Conservation (phyloP, 2,888 invertebrate species). For the Drosophila mayaguana region DNA sequence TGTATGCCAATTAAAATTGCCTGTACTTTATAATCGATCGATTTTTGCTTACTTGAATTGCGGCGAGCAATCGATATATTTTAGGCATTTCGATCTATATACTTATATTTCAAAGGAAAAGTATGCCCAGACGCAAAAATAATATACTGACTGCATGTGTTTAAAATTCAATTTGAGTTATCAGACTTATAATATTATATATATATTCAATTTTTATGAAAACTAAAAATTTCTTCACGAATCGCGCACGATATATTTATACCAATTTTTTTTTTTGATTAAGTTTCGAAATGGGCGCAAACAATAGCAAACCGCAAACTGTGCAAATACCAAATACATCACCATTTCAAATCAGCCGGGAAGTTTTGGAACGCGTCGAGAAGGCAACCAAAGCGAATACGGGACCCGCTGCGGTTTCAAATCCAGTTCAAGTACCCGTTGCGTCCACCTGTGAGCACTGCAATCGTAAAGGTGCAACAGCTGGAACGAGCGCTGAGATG, state of each 20-base stretch:
- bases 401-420: not conserved
- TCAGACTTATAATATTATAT: constrained; percentile 14
- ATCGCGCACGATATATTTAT: constrained; percentile 27
- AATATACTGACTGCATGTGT: constrained; percentile 5
- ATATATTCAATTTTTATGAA: constrained; percentile 41
- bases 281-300: constrained; percentile 61
- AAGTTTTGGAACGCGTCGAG: constrained; percentile 60
- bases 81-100: not conserved
- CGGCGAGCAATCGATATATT: not conserved
- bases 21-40: not conserved
- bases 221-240: constrained; percentile 36
- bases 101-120: not conserved
- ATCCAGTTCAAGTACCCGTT: not conserved
- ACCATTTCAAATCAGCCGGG: constrained; percentile 57
- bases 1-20: not conserved
- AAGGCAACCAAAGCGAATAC: constrained; percentile 20
- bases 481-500: not conserved
- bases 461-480: not conserved
- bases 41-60: not conserved
- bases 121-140: constrained; percentile 20
- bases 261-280: constrained; percentile 7
- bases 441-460: constrained; percentile 33
- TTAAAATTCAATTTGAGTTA: constrained; percentile 45
- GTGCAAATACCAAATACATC: constrained; percentile 57
- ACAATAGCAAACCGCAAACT: constrained; percentile 64